phyloP scores from a whole-genome alignment of 1,140 invertebrate species.

The Drosophila kanapiae region DNA sequence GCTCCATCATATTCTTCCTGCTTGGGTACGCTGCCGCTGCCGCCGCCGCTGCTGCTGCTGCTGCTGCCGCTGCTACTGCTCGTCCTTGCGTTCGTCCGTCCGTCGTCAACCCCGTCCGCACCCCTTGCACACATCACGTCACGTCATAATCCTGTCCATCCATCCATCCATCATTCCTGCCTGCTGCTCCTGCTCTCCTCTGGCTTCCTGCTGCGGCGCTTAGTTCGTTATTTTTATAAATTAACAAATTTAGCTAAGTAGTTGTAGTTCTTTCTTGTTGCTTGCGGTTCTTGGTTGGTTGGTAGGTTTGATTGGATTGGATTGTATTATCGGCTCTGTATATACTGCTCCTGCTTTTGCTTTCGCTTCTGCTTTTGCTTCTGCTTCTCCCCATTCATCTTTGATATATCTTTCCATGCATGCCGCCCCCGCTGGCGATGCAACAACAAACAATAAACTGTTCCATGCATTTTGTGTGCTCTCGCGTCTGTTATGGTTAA shows the following conservation, averaged over 20 bases:
- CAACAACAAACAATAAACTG: conserved; percentile 52
- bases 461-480: conserved; percentile 52
- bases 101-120: conserved; percentile 33
- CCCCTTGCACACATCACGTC: conserved; percentile 33
- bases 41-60: conserved; percentile 26
- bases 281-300: conserved; percentile 58
- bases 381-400: conserved; percentile 33
- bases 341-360: conserved; percentile 26
- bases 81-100: conserved; percentile 50
- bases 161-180: conserved; percentile 70
- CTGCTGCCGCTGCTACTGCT: conserved; percentile 31
- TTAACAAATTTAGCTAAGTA: conserved; percentile 84
- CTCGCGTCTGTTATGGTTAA: conserved; percentile 41
- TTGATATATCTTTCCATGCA: conserved; percentile 43
- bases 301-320: conserved; percentile 71
- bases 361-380: conserved; percentile 5
- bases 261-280: conserved; percentile 75
- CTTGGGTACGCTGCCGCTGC: conserved; percentile 28
- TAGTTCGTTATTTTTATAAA: conserved; percentile 83
- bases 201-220: conserved; percentile 59
- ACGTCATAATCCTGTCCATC: conserved; percentile 38
- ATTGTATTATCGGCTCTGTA: conserved; percentile 55
- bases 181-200: conserved; percentile 35
- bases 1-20: conserved; percentile 24
- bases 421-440: conserved; percentile 30